These are phyloP conservation scores for Oreocharis arfaki DNA, from an alignment of 2,113 vertebrate genomes.

Conservation along the genomic window DNA sequence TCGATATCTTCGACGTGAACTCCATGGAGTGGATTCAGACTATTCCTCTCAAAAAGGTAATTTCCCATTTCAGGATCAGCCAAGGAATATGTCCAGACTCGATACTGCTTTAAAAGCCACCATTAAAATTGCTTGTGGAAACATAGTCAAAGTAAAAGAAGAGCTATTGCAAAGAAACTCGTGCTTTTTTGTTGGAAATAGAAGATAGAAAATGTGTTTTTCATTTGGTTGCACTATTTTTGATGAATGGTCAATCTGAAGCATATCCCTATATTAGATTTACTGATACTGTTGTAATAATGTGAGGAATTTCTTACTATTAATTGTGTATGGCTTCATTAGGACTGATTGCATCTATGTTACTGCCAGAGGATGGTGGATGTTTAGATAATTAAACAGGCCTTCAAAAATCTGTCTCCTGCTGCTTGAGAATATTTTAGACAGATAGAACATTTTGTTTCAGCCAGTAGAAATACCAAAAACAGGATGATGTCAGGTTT, in stretches of 20 bases:
- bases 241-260: not conserved
- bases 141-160: not conserved
- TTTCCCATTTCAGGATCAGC: not conserved
- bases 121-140: not conserved
- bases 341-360: not conserved
- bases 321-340: not conserved
- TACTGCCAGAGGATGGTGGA: not conserved
- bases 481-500: not conserved
- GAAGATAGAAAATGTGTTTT: not conserved
- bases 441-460: not conserved
- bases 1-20: slow-evolving; percentile 95
- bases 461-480: not conserved
- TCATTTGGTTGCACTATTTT: not conserved
- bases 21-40: slow-evolving; percentile 99
- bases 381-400: not conserved
- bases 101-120: not conserved
- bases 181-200: not conserved
- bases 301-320: not conserved
- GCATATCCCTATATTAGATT: not conserved
- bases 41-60: slow-evolving; percentile 96
- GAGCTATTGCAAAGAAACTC: not conserved
- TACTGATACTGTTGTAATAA: not conserved
- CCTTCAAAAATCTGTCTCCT: not conserved
- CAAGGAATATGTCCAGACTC: not conserved
- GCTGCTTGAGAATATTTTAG: not conserved